A percentile compares a stretch with the other conserved stretches of the same genome.
Conservation (phyloP, 2,797 vertebrate species). For the Enoplosus armatus region DNA sequence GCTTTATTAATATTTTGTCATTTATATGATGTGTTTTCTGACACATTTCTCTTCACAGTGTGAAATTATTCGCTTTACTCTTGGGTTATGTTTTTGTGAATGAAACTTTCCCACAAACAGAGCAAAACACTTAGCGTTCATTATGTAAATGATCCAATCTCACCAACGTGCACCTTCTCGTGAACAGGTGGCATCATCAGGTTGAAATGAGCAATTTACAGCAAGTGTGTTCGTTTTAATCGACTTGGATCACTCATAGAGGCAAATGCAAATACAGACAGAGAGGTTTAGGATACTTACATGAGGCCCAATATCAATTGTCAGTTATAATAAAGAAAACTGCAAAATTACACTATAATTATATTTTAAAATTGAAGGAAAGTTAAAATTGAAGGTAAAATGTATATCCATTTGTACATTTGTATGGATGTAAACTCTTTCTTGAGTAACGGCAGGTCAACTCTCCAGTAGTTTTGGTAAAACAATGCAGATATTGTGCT, state of each 20-base stretch:
- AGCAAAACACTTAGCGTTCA: background rate
- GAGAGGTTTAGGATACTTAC: background rate
- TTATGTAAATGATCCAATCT: constrained; percentile 5
- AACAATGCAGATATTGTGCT: background rate
- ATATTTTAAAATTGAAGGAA: background rate
- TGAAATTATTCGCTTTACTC: background rate
- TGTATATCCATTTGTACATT: background rate
- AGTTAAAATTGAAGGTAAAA: background rate
- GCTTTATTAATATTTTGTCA: background rate
- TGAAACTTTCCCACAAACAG: background rate
- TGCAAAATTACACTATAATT: background rate
- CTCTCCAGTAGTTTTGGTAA: background rate
- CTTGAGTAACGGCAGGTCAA: background rate
- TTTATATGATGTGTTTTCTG: background rate
- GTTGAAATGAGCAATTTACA: background rate
- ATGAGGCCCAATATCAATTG: background rate
- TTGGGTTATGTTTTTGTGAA: background rate
- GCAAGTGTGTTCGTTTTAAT: background rate
- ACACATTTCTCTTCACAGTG: background rate
- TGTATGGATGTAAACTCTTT: background rate
- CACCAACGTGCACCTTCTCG: background rate
- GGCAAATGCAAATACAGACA: background rate
- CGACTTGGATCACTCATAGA: background rate
- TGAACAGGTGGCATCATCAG: background rate
- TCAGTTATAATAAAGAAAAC: background rate